Conservation (phyloP, 2,888 invertebrate species). For the Oscheius myriophilus region DNA sequence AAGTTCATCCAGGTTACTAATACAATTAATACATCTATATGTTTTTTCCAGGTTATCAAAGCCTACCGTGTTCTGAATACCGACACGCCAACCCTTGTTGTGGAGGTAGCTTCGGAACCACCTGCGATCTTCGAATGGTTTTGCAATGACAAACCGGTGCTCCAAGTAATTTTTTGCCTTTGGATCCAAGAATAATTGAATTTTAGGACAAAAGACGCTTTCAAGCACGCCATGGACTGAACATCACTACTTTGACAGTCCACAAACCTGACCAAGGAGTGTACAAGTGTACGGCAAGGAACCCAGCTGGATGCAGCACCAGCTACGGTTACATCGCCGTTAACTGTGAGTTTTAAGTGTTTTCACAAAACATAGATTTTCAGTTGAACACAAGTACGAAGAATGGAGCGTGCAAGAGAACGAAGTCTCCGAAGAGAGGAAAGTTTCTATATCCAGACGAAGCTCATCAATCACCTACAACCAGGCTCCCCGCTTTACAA, state of each 20-base stretch:
- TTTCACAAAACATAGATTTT: background rate
- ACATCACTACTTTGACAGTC: slow-evolving; percentile 65
- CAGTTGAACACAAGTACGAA: slow-evolving; percentile 46
- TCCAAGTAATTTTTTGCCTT: slow-evolving; percentile 35
- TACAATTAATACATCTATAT: too few relatives aligned
- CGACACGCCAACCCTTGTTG: slow-evolving; percentile 67
- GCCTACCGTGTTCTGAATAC: slow-evolving; percentile 66
- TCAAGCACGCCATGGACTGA: slow-evolving; percentile 62
- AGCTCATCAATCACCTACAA: slow-evolving; percentile 44
- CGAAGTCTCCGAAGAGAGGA: slow-evolving; percentile 2
- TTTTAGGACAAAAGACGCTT: slow-evolving; percentile 57
- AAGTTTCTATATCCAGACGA: slow-evolving; percentile 17
- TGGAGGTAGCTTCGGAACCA: slow-evolving; percentile 65
- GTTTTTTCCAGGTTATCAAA: slow-evolving; percentile 63
- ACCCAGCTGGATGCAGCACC: slow-evolving; percentile 83
- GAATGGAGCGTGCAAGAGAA: slow-evolving; percentile 35
- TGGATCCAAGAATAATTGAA: background rate
- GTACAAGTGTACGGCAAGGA: slow-evolving; percentile 88
- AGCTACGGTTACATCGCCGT: slow-evolving; percentile 69
- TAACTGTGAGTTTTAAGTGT: slow-evolving; percentile 69
- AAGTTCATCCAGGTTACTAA: slow-evolving; percentile 62
- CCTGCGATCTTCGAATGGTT: slow-evolving; percentile 63
- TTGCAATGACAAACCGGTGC: slow-evolving; percentile 66
- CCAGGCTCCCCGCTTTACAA: slow-evolving; percentile 55
- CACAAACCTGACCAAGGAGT: slow-evolving; percentile 75